A percentile compares a stretch with the other conserved stretches of the same genome.
These are phyloP conservation scores for Maccullochella peelii DNA, from an alignment of 2,113 vertebrate genomes.

Conservation along the genomic window DNA sequence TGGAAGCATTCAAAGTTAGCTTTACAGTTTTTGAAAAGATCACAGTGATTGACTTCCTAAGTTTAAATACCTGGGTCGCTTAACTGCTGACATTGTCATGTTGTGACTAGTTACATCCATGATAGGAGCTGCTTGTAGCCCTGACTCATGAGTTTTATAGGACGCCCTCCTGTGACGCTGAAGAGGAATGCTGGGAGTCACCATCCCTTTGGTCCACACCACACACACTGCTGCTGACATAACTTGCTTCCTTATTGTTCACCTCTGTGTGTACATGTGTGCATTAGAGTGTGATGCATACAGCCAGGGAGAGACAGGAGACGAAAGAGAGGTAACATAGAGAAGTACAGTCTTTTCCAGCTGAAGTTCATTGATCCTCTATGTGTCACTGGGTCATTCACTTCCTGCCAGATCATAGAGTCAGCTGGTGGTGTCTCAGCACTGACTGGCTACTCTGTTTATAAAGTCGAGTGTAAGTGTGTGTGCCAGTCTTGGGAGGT, in stretches of 20 bases:
- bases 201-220: background rate
- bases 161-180: constrained; percentile 1
- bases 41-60: background rate
- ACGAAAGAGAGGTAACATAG: background rate
- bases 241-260: constrained; percentile 20
- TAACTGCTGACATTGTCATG: constrained; percentile 3
- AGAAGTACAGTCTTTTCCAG: background rate
- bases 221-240: constrained; percentile 43
- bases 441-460: constrained; percentile 52
- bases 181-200: constrained; percentile 44
- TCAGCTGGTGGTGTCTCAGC: constrained; percentile 59
- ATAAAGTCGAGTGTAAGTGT: constrained; percentile 11
- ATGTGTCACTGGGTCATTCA: constrained; percentile 68
- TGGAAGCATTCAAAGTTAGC: background rate
- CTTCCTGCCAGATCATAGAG: constrained; percentile 69
- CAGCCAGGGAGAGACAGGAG: background rate
- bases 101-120: background rate
- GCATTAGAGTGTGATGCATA: background rate
- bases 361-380: constrained; percentile 24
- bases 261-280: background rate
- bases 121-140: constrained; percentile 3
- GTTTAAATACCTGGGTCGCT: background rate
- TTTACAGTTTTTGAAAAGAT: background rate
- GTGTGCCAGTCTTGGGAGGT: constrained; percentile 25
- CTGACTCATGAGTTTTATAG: constrained; percentile 52